phyloP scores from a whole-genome alignment of 2,888 invertebrate species.

The Hipparchia sbordonii region DNA sequence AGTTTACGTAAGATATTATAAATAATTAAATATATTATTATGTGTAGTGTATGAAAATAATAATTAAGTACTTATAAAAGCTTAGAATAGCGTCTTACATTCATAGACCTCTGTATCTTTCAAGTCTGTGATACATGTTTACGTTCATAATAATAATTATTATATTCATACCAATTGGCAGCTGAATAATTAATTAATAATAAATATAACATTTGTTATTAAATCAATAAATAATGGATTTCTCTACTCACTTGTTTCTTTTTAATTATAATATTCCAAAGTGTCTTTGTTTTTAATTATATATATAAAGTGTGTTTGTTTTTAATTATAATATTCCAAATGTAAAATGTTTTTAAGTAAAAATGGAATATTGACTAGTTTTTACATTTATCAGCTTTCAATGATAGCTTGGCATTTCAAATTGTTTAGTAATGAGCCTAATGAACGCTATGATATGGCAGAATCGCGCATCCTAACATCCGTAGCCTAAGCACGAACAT shows the following conservation, averaged over 20 bases:
- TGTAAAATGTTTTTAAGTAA: too few species aligned
- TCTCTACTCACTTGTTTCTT: slow-evolving; percentile 2
- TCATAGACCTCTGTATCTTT: not conserved
- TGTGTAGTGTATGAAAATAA: not conserved
- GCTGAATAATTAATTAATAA: not conserved
- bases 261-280: not conserved
- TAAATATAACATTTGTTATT: slow-evolving; percentile 4
- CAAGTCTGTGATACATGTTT: not conserved
- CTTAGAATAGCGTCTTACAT: slow-evolving; percentile 3
- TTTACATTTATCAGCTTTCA: too few species aligned
- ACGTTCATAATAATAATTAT: not conserved
- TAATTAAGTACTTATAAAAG: not conserved
- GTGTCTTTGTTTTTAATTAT: not conserved
- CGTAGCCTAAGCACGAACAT: too few species aligned
- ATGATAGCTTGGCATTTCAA: too few species aligned
- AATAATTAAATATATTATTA: not conserved
- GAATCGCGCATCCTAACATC: too few species aligned
- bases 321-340: not conserved
- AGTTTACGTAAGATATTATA: not conserved
- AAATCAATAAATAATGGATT: slow-evolving; percentile 9
- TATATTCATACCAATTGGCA: not conserved
- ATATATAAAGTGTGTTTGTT: not conserved
- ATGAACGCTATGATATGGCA: too few species aligned
- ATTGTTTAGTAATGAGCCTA: too few species aligned
- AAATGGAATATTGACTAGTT: too few species aligned